Base-by-base conservation (phyloP, 2,888 invertebrate species). In the Brenthis ino region DNA sequence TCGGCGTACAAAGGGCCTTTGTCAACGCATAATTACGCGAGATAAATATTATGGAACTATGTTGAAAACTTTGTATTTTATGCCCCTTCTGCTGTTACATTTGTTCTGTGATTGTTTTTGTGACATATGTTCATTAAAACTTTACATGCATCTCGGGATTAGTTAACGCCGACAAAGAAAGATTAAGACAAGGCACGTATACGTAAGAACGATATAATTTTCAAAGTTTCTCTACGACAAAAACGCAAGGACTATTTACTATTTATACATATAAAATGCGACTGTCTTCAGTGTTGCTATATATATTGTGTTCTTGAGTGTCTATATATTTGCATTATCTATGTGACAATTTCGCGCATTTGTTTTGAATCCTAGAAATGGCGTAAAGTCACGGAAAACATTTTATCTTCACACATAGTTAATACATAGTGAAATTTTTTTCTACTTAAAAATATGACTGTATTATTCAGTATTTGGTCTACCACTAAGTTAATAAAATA, bases 1-100 rank as follows among this genome's bases (percentile, higher is more conserved):
- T 69, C 77, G 75, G 77, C 79, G 80, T 81, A 86, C 88, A 89
- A 88, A 88, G 87, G 84, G 73, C 80, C 84, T 86, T 85, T 85
- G 87, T 83, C 85, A 79, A 80, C 82, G 83, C 81, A 82, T 85
- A 86, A 88, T 87, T 85, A 85, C 82, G 77, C 80, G 72, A 67
- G 73, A 73, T 74, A 77, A 77, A 77, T 74, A 77, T 77, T 74
- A 74, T 73, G 68, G 63, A 69, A 68, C 69, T 67, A 71, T 71
- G 65, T 65, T 6, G 13, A 68, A 66, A 70, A 68, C 57, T 58
- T 57, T 43, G 63, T 53, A 64, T 47, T 58, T 58, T 47, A 47
- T 37, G 50, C 37, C 55, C 61, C 48, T 16, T 61, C 14, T 33
- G 28, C 37, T 43, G 37, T 56, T 68, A 55, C 55, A 64, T 58